phyloP scores from a whole-genome alignment of 2,113 vertebrate genomes.

The cattle (Bos taurus) region DNA sequence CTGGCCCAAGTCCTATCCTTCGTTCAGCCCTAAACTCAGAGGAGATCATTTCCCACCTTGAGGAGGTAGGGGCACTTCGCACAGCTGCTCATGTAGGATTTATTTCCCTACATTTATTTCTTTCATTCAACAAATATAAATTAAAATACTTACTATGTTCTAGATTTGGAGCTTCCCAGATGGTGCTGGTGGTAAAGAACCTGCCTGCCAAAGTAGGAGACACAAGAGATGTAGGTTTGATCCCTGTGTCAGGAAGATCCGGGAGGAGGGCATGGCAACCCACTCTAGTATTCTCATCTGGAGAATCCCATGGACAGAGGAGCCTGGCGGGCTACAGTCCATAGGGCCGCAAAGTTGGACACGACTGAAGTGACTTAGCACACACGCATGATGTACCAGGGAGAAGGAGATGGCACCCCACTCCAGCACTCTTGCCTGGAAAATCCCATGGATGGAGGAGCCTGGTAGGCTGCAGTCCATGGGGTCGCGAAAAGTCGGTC shows the following conservation, averaged over 20 bases:
- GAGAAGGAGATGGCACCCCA: too few species aligned
- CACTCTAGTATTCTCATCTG: neutral
- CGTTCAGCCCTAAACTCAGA: neutral
- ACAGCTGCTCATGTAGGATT: neutral
- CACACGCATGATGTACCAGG: neutral
- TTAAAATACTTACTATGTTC: neutral
- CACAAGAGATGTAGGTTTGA: neutral
- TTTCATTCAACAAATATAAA: neutral
- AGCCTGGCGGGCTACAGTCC: neutral
- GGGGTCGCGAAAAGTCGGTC: too few species aligned
- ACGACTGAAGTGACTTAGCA: neutral
- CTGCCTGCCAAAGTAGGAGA: neutral
- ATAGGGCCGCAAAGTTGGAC: neutral
- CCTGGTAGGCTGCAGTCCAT: too few species aligned
- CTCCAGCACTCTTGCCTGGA: too few species aligned
- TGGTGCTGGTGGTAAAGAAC: neutral
- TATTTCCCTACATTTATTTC: neutral
- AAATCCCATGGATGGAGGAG: too few species aligned
- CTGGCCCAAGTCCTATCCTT: neutral
- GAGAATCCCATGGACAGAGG: neutral
- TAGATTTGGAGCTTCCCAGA: neutral
- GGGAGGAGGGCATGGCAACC: neutral
- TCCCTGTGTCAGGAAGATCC: neutral
- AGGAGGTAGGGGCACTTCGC: neutral
- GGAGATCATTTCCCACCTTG: neutral